phyloP scores from a whole-genome alignment of 2,797 vertebrate genomes.

The Tolypeutes matacus region DNA sequence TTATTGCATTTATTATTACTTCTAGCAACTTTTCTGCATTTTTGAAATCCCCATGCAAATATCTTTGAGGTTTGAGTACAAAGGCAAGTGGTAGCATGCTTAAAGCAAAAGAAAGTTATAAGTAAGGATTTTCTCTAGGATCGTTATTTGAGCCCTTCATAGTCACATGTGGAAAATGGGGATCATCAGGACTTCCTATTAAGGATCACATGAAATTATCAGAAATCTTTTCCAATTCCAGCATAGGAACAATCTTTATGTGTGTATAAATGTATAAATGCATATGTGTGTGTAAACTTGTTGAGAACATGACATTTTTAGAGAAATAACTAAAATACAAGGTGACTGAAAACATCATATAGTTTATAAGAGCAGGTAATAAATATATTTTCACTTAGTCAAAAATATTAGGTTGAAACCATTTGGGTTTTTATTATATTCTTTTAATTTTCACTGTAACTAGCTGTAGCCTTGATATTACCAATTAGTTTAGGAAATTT shows the following conservation, averaged over 20 bases:
- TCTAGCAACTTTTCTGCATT: background rate
- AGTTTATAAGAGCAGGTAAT: background rate
- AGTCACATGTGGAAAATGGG: background rate
- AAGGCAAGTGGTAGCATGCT: background rate
- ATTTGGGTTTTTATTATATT: background rate
- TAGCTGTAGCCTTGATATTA: background rate
- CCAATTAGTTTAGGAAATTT: conserved; percentile 19
- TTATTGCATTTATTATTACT: background rate
- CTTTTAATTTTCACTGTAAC: background rate
- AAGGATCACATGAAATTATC: background rate
- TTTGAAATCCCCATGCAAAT: background rate
- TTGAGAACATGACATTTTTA: background rate
- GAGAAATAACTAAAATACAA: background rate
- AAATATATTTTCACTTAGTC: background rate
- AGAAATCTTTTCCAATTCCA: background rate
- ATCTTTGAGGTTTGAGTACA: background rate
- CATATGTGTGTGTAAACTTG: background rate
- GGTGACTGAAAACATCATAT: background rate
- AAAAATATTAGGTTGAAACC: background rate
- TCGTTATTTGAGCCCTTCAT: background rate
- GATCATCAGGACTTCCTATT: background rate
- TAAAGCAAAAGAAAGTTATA: conserved; percentile 6
- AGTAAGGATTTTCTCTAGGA: background rate
- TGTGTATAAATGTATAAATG: background rate
- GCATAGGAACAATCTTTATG: background rate